Base-by-base conservation (phyloP, 2,113 vertebrate genomes). In the Epinephelus lanceolatus region DNA sequence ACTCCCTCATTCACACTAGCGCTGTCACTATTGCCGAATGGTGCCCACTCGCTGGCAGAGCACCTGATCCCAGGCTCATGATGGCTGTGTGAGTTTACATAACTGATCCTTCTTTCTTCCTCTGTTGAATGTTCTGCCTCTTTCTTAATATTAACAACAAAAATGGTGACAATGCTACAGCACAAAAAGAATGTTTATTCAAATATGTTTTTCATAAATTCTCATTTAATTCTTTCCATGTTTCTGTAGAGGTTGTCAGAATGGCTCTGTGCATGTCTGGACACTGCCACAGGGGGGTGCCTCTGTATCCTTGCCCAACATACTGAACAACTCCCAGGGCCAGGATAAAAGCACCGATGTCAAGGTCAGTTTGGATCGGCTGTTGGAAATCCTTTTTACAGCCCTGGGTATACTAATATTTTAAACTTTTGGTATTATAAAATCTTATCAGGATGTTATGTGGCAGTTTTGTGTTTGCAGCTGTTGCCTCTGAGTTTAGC, bases 231-330 rank as follows among this genome's bases (percentile, higher is more conserved):
- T 66, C 33, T 85, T 5, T 73, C 37, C 30, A 25, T 81, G 37
- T 83, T 65, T 89, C 7, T 65, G 3, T 51, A 96, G 96, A 33
- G 96, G 96, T 40, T 96, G 96, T 89, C 95, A 96, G 91, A 96
- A 96, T 88, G 96, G 96, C n/a, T 91, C 94, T 30, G 93, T 96
- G 81, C 87, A 95, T 86, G 94, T 96, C 49, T 96, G 96, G 96
- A 96, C 94, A 21, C 19, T 96, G 57, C 95, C 96, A 89, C 96
- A 96, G 76, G 95, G 94, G 72, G 94, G 95, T 14, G 88, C 87
- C 14, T 79, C 72, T 77, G 93, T 95, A 11, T 92, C 93, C 57
- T 80, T 94, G 59, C 94, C 94, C 59, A 94, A 93, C 76, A 89
- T 94, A 47, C 53, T 92, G 72, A 92, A 88, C 75, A 86, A 74